phyloP scores from a whole-genome alignment of 92 coral and sea anemone species.

The Heliopora coerulea region DNA sequence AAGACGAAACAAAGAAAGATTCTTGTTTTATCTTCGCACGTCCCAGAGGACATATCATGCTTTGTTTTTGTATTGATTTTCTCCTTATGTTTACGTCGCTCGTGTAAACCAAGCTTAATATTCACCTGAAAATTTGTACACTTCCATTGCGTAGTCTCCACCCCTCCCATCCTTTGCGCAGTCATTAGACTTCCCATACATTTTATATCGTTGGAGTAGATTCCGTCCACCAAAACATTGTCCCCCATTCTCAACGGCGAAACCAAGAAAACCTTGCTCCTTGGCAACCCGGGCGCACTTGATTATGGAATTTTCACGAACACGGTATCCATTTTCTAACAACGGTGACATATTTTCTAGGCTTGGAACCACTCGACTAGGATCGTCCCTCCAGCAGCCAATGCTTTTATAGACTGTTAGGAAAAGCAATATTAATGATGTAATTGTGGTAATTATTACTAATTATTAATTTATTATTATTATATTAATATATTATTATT shows the following conservation, averaged over 20 bases:
- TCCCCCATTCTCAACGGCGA: constrained; percentile 93
- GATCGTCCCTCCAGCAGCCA: constrained; percentile 99
- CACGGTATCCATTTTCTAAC: constrained; percentile 76
- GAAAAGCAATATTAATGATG: neutral
- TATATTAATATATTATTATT: no score
- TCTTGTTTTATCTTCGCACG: no score
- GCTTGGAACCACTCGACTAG: constrained; percentile 78
- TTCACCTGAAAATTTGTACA: constrained; percentile 57
- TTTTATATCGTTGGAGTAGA: constrained; percentile 69
- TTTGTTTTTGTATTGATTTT: no score
- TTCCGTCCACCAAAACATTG: constrained; percentile 90
- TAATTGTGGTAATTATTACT: no score
- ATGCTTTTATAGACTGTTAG: constrained; percentile 75
- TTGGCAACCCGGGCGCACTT: constrained; percentile 85
- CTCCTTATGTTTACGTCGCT: no score
- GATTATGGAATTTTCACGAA: constrained; percentile 67
- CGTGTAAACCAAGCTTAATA: no score
- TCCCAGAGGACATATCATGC: no score
- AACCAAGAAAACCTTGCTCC: constrained; percentile 83
- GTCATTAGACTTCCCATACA: constrained; percentile 87
- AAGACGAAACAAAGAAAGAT: no score
- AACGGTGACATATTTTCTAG: constrained; percentile 73
- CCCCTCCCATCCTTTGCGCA: constrained; percentile 82
- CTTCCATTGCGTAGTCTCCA: constrained; percentile 98
- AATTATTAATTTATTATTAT: no score